Percentiles rank a stretch among this genome's conserved stretches.
phyloP scores from a whole-genome alignment of 1,140 invertebrate species.

The Caenorhabditis tropicalis region DNA sequence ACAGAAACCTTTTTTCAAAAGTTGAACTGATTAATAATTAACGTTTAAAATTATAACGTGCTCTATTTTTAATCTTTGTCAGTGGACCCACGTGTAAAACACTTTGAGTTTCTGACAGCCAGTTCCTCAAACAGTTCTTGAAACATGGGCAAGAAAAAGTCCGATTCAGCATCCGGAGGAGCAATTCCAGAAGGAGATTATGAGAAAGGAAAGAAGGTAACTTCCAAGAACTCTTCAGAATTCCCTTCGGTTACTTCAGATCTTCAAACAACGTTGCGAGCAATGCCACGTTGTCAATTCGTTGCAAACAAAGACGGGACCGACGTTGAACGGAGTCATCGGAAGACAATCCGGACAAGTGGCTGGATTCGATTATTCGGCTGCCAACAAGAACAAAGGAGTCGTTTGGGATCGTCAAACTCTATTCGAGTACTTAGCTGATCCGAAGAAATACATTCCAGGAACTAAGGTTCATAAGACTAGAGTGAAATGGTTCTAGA shows the following conservation, averaged over 20 bases:
- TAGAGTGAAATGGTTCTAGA: background rate
- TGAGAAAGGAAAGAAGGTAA: conserved; percentile 89
- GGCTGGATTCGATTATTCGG: conserved; percentile 89
- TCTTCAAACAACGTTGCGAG: conserved; percentile 92
- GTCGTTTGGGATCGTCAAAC: conserved; percentile 86
- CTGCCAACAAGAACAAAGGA: conserved; percentile 93
- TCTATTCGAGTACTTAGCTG: conserved; percentile 90
- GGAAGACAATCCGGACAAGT: conserved; percentile 95
- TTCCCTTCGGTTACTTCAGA: conserved; percentile 18
- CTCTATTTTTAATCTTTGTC: no score
- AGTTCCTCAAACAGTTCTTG: background rate
- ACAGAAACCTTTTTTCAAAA: no score
- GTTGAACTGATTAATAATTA: no score
- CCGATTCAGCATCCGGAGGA: conserved; percentile 45
- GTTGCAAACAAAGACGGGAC: conserved; percentile 84
- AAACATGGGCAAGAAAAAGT: conserved; percentile 47
- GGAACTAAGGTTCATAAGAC: conserved; percentile 84
- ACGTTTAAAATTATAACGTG: no score
- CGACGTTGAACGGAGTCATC: conserved; percentile 88
- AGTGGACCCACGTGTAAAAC: background rate
- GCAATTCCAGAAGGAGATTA: conserved; percentile 79
- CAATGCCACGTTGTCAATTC: conserved; percentile 92
- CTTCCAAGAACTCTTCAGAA: background rate
- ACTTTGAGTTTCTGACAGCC: background rate
- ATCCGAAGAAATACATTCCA: conserved; percentile 98